phyloP scores from a whole-genome alignment of 2,113 vertebrate species.

The Malurus alboscapulatus region DNA sequence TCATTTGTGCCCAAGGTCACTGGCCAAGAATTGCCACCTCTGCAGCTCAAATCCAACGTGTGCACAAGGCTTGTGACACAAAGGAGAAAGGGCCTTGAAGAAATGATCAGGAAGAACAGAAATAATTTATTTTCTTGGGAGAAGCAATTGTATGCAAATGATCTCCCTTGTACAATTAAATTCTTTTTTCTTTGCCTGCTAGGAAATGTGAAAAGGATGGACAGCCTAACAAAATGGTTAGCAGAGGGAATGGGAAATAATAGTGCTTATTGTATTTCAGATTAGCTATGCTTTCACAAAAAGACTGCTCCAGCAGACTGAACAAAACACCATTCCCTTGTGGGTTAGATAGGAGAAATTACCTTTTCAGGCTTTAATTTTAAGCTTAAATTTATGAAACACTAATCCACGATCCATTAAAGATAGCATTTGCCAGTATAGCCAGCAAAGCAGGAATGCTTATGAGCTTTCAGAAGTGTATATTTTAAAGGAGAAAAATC shows the following conservation, averaged over 20 bases:
- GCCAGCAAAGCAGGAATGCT: conserved; percentile 1
- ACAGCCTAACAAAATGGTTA: neutral
- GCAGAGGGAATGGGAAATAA: conserved; percentile 1
- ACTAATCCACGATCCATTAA: conserved; percentile 6
- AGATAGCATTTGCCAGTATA: neutral
- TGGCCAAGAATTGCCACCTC: neutral
- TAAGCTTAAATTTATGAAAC: conserved; percentile 38
- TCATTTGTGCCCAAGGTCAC: neutral
- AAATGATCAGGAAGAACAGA: neutral
- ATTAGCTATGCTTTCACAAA: conserved; percentile 1
- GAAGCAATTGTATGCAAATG: neutral
- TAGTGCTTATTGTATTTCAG: neutral
- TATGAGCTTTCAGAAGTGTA: neutral
- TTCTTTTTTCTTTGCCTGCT: neutral
- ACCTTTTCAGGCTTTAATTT: conserved; percentile 42
- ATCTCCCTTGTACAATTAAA: neutral
- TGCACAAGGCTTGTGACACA: neutral
- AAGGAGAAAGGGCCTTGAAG: neutral
- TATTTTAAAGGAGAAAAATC: conserved; percentile 2
- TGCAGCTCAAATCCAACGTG: neutral
- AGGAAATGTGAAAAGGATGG: neutral
- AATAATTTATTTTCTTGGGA: neutral
- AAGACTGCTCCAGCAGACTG: neutral
- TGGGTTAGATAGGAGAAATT: neutral
- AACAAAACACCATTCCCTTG: conserved; percentile 7